Base-by-base conservation (phyloP, 2,797 vertebrate species). In the Parotocinclus haroldoi region DNA sequence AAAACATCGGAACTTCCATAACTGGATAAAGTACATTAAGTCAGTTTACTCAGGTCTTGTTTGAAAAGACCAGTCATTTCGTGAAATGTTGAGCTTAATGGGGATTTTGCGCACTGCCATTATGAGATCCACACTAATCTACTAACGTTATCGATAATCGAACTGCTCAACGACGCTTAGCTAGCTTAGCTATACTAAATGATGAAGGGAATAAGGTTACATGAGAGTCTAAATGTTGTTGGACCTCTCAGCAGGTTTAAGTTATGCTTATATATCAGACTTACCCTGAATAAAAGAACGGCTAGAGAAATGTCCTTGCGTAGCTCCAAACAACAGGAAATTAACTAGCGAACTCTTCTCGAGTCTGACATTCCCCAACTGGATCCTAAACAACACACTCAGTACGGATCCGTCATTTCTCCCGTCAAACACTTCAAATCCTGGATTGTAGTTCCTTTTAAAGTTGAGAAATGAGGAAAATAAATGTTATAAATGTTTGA, bases 321-420 rank as follows among this genome's bases (percentile, higher is more conserved):
- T 45, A 61, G 63, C 52, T 46, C 51, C 64, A 55, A 63, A 46
- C 58, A 69, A 63, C 65, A 71, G 76, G 74, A 76, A 79, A 75
- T 68, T 39, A 60, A 27, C 27, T 27, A 27, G 39, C 44, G 52
- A 58, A 48, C 48, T 50, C 58, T 62, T 58, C 18, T 50, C 55
- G 36, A 50, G 39, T 40, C n/a, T 60, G 40, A 62, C 66, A 70
- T 71, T 78, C 66, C 69, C 69, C 19, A 5, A 18, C 48, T 0
- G 4, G 17, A 55, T 7, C 44, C 2, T 18, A 17, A 14, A 37
- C 10, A 17, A 7, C 6, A 40, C 27, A 27, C 27, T 27, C 10
- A 14, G 36, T 42, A 12, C 69, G 3, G 40, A 58, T 4, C 1
- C 14, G 7, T 7, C 48, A 12, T 37, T 12, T 3, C 11, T 3